Base-by-base conservation (phyloP, 2,797 vertebrate genomes). In the Lagodon rhomboides region DNA sequence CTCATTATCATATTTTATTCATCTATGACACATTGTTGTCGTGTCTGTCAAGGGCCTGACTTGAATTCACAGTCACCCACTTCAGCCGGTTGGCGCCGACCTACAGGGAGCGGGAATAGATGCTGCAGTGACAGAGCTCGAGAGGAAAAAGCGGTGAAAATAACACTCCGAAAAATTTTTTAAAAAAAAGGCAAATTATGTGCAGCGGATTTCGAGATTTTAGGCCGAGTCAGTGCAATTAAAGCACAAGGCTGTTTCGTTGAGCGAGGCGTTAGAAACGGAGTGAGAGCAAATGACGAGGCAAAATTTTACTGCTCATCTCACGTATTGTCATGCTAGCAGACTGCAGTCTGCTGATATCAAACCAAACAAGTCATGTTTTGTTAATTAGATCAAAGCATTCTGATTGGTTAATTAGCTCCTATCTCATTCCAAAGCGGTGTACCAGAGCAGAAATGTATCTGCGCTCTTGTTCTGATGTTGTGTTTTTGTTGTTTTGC, bases 331-430 rank as follows among this genome's bases (percentile, higher is more conserved):
- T 82, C 12, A 22, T 23, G 20, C 44, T 44, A 46, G 38, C 63
- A 66, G 43, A 65, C 74, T 83, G 73, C 63, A 77, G 67, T 65
- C 25, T 43, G 68, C 50, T 75, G 59, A 77, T 85, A 82, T 72
- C 56, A 83, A 76, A 76, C 27, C 38, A 38, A 38, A 63, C 46
- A 75, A 10, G 70, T 78, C 51, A 4, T 65, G 70, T 82, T 90
- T 78, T 69, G 49, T 68, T 87, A 81, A 85, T 84, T 79, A 77
- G 62, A 85, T 90, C 22, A 84, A 85, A 73, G 54, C 15, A 8
- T 77, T 88, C 43, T 77, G 59, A 85, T 87, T 85, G 62, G 64
- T 72, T 91, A 87, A 91, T 91, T 82, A 83, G 67, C 79, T 54
- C 16, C 76, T 81, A 76, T 89, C 73, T 86, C 4, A 43, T 80